Conservation (phyloP, 2,888 invertebrate species). For the Pyrrhosoma nymphula region DNA sequence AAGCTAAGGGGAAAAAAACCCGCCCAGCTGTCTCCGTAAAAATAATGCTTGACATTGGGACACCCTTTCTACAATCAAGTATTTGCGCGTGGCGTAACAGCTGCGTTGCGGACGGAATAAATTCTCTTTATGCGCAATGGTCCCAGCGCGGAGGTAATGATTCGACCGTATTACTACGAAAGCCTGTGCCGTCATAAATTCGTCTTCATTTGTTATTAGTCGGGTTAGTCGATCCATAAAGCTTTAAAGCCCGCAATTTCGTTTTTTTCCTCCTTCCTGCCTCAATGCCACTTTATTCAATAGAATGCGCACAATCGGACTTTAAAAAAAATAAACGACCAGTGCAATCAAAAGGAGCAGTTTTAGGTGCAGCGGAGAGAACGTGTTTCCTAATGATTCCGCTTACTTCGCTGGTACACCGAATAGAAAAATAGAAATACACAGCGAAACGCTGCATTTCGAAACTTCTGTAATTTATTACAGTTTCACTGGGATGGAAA, state of each 20-base stretch:
- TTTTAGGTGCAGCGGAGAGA: not conserved
- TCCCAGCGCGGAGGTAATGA: not conserved
- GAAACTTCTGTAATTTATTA: not conserved
- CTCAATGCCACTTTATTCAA: not conserved
- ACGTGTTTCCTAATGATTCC: not conserved
- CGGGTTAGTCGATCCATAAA: constrained; percentile 10
- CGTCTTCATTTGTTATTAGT: not conserved
- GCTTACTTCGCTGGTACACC: not conserved
- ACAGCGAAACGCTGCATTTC: not conserved
- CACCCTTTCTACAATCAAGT: constrained; percentile 24
- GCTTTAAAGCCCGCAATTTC: not conserved
- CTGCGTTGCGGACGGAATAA: constrained; percentile 36
- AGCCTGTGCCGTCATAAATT: not conserved
- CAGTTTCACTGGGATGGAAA: not conserved
- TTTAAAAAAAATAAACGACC: not conserved
- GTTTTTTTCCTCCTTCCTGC: not conserved
- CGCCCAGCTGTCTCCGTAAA: not conserved
- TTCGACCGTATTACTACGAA: not conserved
- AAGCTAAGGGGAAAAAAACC: not conserved
- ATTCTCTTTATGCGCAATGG: constrained; percentile 4
- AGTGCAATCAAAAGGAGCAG: not conserved
- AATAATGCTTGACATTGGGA: constrained; percentile 37
- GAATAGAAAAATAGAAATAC: not conserved
- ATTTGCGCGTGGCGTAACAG: not conserved
- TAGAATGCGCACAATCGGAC: not conserved